A percentile compares a stretch with the other conserved stretches of the same genome.
phyloP scores from a whole-genome alignment of 2,888 invertebrate species.

The Xanthorhoe spadicearia region DNA sequence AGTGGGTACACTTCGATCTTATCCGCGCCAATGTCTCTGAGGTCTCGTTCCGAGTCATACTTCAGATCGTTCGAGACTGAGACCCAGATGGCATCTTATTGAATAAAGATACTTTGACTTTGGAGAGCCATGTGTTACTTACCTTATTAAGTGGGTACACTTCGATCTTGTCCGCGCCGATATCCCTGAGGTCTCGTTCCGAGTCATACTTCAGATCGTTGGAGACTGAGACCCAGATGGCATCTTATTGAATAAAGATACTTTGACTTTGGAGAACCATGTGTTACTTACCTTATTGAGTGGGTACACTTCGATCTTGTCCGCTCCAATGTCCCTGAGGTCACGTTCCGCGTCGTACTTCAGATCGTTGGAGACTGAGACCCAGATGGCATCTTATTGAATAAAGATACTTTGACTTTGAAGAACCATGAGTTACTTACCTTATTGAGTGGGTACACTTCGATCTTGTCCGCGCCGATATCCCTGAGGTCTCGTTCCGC shows the following conservation, averaged over 20 bases:
- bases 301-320: slow-evolving; percentile 93
- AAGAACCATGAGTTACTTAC: slow-evolving; percentile 67
- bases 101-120: too few relatives aligned
- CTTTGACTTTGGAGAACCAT: too few relatives aligned
- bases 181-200: slow-evolving; percentile 97
- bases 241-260: too few relatives aligned
- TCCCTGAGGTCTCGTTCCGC: slow-evolving; percentile 98
- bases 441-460: slow-evolving; percentile 95
- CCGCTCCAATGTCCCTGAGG: slow-evolving; percentile 97
- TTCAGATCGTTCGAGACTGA: slow-evolving; percentile 99
- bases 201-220: slow-evolving; percentile 99
- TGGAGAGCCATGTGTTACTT: too few relatives aligned
- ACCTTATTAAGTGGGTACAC: slow-evolving; percentile 96
- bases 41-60: slow-evolving; percentile 98
- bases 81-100: slow-evolving; percentile 99
- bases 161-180: slow-evolving; percentile 95
- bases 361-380: slow-evolving; percentile 91
- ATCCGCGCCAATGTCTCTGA: slow-evolving; percentile 96
- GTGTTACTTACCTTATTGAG: slow-evolving; percentile 96
- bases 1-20: slow-evolving; percentile 95
- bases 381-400: too few relatives aligned
- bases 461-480: slow-evolving; percentile 96
- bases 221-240: slow-evolving; percentile 99
- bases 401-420: too few relatives aligned
- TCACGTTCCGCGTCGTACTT: slow-evolving; percentile 95